Percentiles rank a stretch among this genome's conserved stretches.
Conservation (phyloP, 2,113 vertebrate species). For the Meriones unguiculatus region DNA sequence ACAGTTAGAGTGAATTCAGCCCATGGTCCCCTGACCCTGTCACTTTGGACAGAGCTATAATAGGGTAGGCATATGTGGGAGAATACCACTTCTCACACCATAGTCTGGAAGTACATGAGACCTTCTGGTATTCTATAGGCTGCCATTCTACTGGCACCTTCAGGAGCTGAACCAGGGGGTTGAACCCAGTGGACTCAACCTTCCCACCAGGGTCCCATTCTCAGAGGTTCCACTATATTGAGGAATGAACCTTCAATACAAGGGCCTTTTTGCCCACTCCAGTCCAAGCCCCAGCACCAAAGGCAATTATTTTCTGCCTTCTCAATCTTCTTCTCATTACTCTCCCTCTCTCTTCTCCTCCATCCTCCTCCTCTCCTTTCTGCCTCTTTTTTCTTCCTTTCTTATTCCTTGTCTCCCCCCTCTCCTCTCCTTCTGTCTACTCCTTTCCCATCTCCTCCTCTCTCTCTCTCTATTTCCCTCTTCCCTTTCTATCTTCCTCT, state of each 20-base stretch:
- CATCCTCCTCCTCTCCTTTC: too few species aligned
- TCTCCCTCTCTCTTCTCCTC: rapidly evolving
- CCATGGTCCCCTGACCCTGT: not conserved
- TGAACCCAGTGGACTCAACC: rapidly evolving
- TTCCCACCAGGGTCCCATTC: not conserved
- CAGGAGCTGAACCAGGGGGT: not conserved
- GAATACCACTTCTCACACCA: too few species aligned
- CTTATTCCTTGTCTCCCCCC: too few species aligned
- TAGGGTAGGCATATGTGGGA: rapidly evolving
- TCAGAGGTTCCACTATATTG: not conserved
- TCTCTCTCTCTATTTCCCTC: too few species aligned
- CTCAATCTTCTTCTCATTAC: too few species aligned
- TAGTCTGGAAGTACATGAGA: too few species aligned
- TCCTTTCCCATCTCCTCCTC: not conserved
- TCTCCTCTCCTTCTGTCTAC: too few species aligned
- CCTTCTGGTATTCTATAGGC: too few species aligned
- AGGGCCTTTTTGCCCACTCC: not conserved
- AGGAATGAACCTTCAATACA: not conserved
- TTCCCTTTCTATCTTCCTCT: not conserved
- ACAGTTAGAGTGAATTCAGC: too few species aligned
- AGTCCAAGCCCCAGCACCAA: not conserved
- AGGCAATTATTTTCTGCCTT: not conserved
- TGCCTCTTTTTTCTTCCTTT: rapidly evolving
- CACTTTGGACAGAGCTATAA: not conserved
- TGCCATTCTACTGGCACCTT: not conserved